phyloP scores from a whole-genome alignment of 2,888 invertebrate genomes.

The Diachrysia chrysitis region DNA sequence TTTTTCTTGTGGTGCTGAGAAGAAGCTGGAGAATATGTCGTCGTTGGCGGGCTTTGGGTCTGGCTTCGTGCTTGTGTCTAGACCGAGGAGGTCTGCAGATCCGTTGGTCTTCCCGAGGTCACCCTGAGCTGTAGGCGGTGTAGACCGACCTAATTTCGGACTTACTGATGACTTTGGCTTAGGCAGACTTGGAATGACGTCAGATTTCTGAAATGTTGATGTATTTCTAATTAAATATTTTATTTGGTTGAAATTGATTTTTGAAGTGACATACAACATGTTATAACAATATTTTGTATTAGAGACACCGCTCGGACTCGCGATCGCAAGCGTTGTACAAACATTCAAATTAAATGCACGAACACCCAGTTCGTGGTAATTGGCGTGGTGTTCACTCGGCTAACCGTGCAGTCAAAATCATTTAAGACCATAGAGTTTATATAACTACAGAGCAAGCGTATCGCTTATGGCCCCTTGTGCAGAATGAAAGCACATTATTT shows the following conservation, averaged over 20 bases:
- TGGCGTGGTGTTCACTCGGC: too few species aligned
- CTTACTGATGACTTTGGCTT: constrained; percentile 89
- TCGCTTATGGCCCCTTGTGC: too few species aligned
- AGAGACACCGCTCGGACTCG: too few species aligned
- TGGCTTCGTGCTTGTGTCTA: constrained; percentile 75
- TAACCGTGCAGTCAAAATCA: too few species aligned
- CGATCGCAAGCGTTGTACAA: too few species aligned
- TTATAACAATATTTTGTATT: constrained; percentile 14
- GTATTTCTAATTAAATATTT: constrained; percentile 7
- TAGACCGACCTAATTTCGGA: constrained; percentile 86
- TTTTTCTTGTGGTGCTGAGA: constrained; percentile 90
- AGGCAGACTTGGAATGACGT: constrained; percentile 86
- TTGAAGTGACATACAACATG: constrained; percentile 17
- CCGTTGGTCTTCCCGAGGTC: constrained; percentile 79
- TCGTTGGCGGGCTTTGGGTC: constrained; percentile 82
- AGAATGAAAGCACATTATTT: too few species aligned
- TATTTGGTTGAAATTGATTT: neutral
- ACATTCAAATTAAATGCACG: too few species aligned
- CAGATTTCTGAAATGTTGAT: constrained; percentile 78
- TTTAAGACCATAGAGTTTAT: too few species aligned
- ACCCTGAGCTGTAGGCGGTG: constrained; percentile 83
- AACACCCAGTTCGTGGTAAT: too few species aligned
- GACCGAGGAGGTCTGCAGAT: constrained; percentile 83
- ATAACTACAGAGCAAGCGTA: too few species aligned
- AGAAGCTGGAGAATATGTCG: constrained; percentile 93